Evolutionary conservation across 1,140 invertebrate genomes (phyloP), one percentile per base, ranked within the genome.

Genomic region (Phymorhynchus buccinoides): DNA sequence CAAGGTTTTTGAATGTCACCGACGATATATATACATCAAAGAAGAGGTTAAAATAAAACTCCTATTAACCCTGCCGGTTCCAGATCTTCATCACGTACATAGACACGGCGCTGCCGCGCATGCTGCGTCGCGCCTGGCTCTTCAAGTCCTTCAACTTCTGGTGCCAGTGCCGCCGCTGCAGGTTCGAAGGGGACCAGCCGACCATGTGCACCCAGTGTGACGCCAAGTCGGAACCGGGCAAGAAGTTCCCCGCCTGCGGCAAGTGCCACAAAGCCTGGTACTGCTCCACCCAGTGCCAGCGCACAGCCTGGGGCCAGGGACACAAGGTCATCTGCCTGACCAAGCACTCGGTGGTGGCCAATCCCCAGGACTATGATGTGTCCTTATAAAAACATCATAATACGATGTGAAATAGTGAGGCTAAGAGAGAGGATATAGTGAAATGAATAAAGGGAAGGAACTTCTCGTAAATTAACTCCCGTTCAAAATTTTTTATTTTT

Each of bases 131-230:
- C 4, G 91, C 91, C 3, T 92, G 91, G 91, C 82, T 92, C 3
- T 92, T 89, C 84, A 90, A 91, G 77, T 91, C 91, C 1, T 92
- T 91, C 85, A 91, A 92, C 77, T 92, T 92, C 83, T 92, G 91
- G 91, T 92, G 91, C 84, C 83, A 88, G 32, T 92, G 91, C 80
- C 87, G 68, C 32, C 88, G 90, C n/a, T 92, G 91, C 84, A 84
- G 88, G 39, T 91, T 89, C 71, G 91, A 92, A 81, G 91, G 91
- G 0, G 91, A 91, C 83, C 88, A 91, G 62, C 56, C 89, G 1
- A 85, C 88, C 3, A 68, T 78, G 22, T 92, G 91, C 79, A 91
- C 91, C 14, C 86, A 90, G 37, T 92, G 91, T 62, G 84, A 87
- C 12, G 89, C 87, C 4, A 87, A 87, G 27, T 85, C 90, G 32